These are phyloP conservation scores for Pseudomyrmex flavicornis DNA, from an alignment of 1,140 invertebrate genomes.

Conservation along the genomic window DNA sequence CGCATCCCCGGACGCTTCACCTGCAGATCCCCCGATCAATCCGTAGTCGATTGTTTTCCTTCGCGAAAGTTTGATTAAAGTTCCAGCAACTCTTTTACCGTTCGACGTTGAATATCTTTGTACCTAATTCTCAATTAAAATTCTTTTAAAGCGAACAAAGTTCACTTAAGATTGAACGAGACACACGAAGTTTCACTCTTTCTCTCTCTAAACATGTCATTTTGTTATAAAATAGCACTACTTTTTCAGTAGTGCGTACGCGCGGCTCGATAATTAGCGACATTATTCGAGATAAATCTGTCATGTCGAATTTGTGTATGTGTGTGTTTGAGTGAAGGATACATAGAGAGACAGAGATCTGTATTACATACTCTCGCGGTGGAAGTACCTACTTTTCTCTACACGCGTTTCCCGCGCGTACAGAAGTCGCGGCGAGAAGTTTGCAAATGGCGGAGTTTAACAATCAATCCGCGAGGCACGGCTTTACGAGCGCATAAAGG, in stretches of 20 bases:
- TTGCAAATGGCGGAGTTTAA: constrained; percentile 59
- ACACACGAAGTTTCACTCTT: constrained; percentile 3
- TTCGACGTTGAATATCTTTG: constrained; percentile 17
- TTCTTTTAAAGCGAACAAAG: constrained; percentile 1
- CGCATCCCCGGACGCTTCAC: neutral
- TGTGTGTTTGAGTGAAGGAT: neutral
- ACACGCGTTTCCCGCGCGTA: neutral
- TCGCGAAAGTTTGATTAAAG: neutral
- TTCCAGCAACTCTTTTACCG: neutral
- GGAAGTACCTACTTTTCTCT: constrained; percentile 7
- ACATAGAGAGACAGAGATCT: neutral
- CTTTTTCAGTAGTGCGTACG: neutral
- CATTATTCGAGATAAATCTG: constrained; percentile 25
- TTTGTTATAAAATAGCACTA: constrained; percentile 3
- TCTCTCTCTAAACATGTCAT: neutral
- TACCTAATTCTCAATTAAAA: constrained; percentile 23
- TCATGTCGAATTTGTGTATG: too few relatives aligned
- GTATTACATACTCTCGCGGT: neutral
- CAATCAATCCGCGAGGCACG: constrained; percentile 65
- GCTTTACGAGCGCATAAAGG: constrained; percentile 70
- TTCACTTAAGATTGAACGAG: constrained; percentile 4
- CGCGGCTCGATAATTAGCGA: constrained; percentile 1
- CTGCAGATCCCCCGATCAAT: neutral
- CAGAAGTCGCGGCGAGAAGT: constrained; percentile 37
- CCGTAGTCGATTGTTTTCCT: constrained; percentile 10